Evolutionary conservation across 2,797 vertebrate species (phyloP).

Genomic region (Characodon lateralis): DNA sequence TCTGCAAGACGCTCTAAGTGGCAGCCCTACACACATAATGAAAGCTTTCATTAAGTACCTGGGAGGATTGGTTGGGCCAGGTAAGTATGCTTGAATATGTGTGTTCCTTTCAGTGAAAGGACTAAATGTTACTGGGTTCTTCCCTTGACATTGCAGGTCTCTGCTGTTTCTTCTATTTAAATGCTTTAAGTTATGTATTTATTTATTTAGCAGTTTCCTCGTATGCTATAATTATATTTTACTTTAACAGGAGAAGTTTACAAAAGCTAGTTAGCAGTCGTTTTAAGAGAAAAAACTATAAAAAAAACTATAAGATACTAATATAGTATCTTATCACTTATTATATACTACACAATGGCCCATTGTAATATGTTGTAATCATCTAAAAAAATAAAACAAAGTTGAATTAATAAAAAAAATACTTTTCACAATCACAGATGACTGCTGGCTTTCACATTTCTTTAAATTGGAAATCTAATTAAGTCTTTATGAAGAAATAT

Average conservation of each 20-base stretch:
- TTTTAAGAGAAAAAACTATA: too few relatives aligned
- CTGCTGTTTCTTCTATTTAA: neutral
- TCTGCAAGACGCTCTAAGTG: constrained; percentile 72
- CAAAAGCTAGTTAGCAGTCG: too few relatives aligned
- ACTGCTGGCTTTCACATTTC: neutral
- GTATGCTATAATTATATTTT: neutral
- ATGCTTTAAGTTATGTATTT: neutral
- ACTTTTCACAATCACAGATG: neutral
- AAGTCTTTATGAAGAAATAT: neutral
- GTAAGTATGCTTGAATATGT: constrained; percentile 23
- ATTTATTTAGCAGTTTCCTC: neutral
- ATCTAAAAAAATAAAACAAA: neutral
- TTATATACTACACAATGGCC: neutral
- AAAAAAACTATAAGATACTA: neutral
- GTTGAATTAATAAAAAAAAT: neutral
- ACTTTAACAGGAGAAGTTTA: neutral
- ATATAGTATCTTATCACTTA: neutral
- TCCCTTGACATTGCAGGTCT: constrained; percentile 3
- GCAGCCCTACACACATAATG: constrained; percentile 72
- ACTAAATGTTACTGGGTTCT: neutral
- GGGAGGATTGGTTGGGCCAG: constrained; percentile 41
- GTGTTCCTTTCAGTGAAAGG: constrained; percentile 14
- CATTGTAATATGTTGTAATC: neutral
- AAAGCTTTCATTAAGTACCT: constrained; percentile 74
- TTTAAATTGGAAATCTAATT: neutral